Base-by-base conservation (phyloP, 1,140 invertebrate species). In the Macrocentrus cingulum region DNA sequence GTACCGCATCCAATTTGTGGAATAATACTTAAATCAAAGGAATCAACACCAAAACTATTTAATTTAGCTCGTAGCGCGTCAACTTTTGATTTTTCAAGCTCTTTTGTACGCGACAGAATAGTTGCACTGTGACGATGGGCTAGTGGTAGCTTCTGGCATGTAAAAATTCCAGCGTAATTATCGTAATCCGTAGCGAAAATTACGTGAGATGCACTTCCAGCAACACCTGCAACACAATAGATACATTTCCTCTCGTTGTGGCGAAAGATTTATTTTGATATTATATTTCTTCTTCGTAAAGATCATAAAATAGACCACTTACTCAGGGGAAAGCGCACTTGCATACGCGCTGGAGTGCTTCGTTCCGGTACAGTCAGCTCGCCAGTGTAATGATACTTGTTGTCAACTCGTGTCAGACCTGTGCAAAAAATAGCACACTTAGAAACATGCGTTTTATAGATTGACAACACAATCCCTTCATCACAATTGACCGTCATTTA, bases 271-370 rank as follows among this genome's bases (percentile, higher is more conserved):
- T 32, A 29, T 9, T 23, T 48, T 13, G 19, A 48, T n/a, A n/a
- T 8, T 25, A 1, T 6, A 2, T 48, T 18, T 45, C n/a, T 11
- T 7, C 36, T 39, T 15, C 7, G 13, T 4, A n/a, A 2, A 34
- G 11, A 34, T 39, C 3, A 3, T 23, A 3, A 36, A 37, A 18
- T 37, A 36, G 11, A n/a, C 7, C 23, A 86, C 88, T 88, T 82
- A 92, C 90, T 92, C n/a, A 92, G 75, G 11, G 91, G 90, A 70
- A 92, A 92, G 53, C 83, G 83, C 7, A 90, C 88, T 64, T 80
- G 79, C 88, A 92, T 90, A 60, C 83, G 83, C 0, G 81, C 88
- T 1, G 87, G 84, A 3, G 86, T 81, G n/a, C 84, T 83, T 1
- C 78, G 72, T 60, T 90, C 85, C 1, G 84, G 83, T 1, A 88